Base-by-base conservation (phyloP, 2,888 invertebrate genomes). In the Yponomeuta cagnagella region DNA sequence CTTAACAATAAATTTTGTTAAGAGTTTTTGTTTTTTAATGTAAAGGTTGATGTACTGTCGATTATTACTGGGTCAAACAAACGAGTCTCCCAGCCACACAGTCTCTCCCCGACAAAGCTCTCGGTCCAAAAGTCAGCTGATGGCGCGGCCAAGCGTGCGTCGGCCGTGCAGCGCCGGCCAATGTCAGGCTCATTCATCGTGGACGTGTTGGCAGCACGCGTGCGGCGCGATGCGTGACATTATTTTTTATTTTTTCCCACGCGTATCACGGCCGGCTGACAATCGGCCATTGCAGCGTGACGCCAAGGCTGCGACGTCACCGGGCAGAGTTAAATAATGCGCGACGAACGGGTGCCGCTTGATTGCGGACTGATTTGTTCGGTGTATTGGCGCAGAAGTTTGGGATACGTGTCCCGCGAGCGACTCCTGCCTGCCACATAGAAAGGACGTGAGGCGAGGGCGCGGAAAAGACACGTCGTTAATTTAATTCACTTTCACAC, bases 171-270 rank as follows among this genome's bases (percentile, higher is more conserved):
- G 37, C 33, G 68, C 68, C 15, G 48, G 30, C 43, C 85, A 86
- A 86, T 85, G 86, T 85, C 86, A 86, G 81, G 76, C 77, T 77
- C 80, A 81, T 84, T 86, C 81, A 82, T 77, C 72, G 77, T 73
- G 75, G 75, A 73, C 75, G 72, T 72, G 72, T 73, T 73, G 73
- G 73, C 73, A 74, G 72, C 79, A 79, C 78, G 78, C 77, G 76
- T 74, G 75, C 73, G 70, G 77, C 77, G 58, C 77, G 78, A 77
- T 79, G 80, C 83, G 80, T 82, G 79, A 77, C 80, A 77, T 74
- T 72, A 73, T 77, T 77, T 78, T 80, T 77, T 78, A 77, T 78
- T 74, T 77, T 72, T 76, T 76, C 74, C 69, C 69, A 70, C 70
- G 68, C 71, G 15, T 65, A 72, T 70, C 72, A 73, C 72, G 70